phyloP scores from a whole-genome alignment of 2,113 vertebrate species.

The Lota lota region DNA sequence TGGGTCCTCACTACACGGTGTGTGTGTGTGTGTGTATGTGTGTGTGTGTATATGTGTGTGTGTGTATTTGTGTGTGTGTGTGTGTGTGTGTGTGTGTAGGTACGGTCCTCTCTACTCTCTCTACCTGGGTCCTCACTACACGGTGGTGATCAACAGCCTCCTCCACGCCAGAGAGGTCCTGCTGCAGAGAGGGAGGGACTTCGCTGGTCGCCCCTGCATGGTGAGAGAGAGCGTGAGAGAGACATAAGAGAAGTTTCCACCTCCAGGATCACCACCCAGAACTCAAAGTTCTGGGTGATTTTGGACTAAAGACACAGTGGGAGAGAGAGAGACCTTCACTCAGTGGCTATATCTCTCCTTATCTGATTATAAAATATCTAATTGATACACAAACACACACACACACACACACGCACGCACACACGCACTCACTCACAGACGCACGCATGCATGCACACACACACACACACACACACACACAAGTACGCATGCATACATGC shows the following conservation, averaged over 20 bases:
- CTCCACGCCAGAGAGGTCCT: conserved; percentile 67
- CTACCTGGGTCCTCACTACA: conserved; percentile 67
- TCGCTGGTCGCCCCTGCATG: conserved; percentile 73
- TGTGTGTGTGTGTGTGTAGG: background rate
- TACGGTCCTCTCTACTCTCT: conserved; percentile 63
- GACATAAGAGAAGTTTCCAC: too few relatives aligned
- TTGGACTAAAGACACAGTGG: background rate
- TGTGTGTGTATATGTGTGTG: background rate
- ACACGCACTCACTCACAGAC: too few relatives aligned
- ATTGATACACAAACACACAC: background rate
- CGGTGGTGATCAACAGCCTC: conserved; percentile 66
- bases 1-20: conserved; percentile 67
- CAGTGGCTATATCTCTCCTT: background rate
- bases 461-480: too few relatives aligned
- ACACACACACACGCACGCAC: too few relatives aligned
- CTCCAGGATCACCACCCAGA: too few relatives aligned
- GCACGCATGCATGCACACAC: background rate
- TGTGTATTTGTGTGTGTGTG: background rate
- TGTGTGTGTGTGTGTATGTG: background rate
- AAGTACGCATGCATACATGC: background rate
- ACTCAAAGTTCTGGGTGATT: too few relatives aligned
- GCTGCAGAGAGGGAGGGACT: conserved; percentile 66
- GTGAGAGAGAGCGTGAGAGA: conserved; percentile 40
- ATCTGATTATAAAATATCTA: background rate
- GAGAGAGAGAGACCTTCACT: background rate